Evolutionary conservation across 2,888 invertebrate species (phyloP).

Genomic region (Tanytarsus gracilentus): DNA sequence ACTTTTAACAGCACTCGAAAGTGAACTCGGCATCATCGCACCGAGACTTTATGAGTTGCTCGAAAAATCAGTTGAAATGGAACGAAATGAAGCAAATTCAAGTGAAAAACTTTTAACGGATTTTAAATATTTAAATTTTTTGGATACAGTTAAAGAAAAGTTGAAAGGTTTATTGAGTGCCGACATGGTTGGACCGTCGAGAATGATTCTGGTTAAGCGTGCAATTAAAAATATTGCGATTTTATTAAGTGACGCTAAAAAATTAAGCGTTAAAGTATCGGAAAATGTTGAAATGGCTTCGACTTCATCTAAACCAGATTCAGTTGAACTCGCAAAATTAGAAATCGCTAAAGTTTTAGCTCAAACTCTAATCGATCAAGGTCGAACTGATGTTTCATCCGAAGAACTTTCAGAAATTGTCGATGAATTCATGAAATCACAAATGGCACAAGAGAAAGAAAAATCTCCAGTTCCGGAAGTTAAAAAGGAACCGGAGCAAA

Average conservation of each 20-base stretch:
- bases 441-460: neutral
- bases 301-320: constrained; percentile 44
- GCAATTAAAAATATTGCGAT: constrained; percentile 69
- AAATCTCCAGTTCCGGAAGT: neutral
- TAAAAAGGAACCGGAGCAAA: neutral
- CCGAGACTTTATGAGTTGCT: constrained; percentile 68
- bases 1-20: constrained; percentile 70
- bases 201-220: constrained; percentile 61
- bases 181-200: constrained; percentile 51
- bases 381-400: constrained; percentile 70
- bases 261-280: constrained; percentile 38
- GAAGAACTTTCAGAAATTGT: constrained; percentile 70
- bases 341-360: constrained; percentile 76
- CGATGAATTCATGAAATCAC: constrained; percentile 56
- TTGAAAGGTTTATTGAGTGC: constrained; percentile 68
- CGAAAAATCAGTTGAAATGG: constrained; percentile 67
- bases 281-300: constrained; percentile 39
- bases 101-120: constrained; percentile 67
- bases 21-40: constrained; percentile 73
- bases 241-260: constrained; percentile 38
- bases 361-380: constrained; percentile 66
- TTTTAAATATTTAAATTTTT: constrained; percentile 57
- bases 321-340: constrained; percentile 65
- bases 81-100: constrained; percentile 62
- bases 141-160: constrained; percentile 81